Evolutionary conservation across 1,140 invertebrate species (phyloP).

Genomic region (Andrena cerasifolii): DNA sequence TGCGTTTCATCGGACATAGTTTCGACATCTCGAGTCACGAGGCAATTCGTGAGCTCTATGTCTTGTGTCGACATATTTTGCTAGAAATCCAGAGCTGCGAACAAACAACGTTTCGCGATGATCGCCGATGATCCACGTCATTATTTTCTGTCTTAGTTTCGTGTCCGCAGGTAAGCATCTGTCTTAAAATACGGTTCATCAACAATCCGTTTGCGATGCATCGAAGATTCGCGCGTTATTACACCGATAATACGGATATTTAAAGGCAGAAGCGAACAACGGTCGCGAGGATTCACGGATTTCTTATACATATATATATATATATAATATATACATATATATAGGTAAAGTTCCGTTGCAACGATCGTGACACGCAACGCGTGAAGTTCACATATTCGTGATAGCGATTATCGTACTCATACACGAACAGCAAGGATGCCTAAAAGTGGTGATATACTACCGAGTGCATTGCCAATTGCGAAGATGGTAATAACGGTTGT

Average conservation of each 20-base stretch:
- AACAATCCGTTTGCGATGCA: slow-evolving; percentile 10
- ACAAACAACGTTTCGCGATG: slow-evolving; percentile 63
- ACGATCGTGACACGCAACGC: not conserved
- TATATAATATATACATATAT: too few relatives aligned
- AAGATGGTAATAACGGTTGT: not conserved
- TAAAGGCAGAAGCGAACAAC: slow-evolving; percentile 8
- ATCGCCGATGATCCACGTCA: slow-evolving; percentile 41
- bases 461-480: not conserved
- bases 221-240: not conserved
- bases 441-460: not conserved
- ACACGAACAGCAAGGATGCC: not conserved
- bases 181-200: slow-evolving; percentile 22
- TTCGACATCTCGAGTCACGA: slow-evolving; percentile 54
- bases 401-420: too few relatives aligned
- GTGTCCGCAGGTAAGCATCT: slow-evolving; percentile 31
- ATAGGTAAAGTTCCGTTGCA: not conserved
- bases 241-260: not conserved
- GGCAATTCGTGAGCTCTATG: slow-evolving; percentile 59
- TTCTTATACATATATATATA: not conserved
- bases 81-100: slow-evolving; percentile 55
- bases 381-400: not conserved
- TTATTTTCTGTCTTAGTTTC: slow-evolving; percentile 53
- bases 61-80: slow-evolving; percentile 73
- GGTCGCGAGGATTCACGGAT: too few relatives aligned
- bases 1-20: slow-evolving; percentile 36